Base-by-base conservation (phyloP, 2,888 invertebrate species). In the Tiphia femorata region DNA sequence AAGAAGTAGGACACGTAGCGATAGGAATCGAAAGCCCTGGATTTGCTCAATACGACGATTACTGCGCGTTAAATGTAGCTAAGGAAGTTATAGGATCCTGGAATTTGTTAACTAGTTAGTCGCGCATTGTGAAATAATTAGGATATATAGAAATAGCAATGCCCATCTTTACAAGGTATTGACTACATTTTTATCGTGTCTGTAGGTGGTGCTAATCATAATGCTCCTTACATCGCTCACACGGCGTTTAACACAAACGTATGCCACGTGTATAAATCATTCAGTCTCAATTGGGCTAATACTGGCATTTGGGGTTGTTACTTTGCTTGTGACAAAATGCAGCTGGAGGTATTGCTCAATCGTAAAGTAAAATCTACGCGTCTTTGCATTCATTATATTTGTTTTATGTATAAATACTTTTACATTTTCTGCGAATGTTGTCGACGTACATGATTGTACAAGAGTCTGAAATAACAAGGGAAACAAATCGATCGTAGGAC, bases 231-330 rank as follows among this genome's bases (percentile, higher is more conserved):
- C 25, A 74, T 82, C 4, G 79, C 84, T 0, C 63, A 70, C 0
- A 46, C 30, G 14, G 70, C 73, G 10, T 77, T 65, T 44, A 67
- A 69, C 37, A 62, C 72, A 0, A 61, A 80, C 2, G 50, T 84
- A 5, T 86, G 87, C 47, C 78, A 84, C 16, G 73, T 70, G 25
- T 86, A 81, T 48, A 81, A 86, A 62, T 77, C 86, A 0, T 86
- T 87, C 67, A 86, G 86, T 60, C 73, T 84, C 5, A 67, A 81
- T 0, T 87, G 85, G 62, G 64, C 78, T 5, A 84, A 84, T 50
- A 76, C 84, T 1, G 86, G 87, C 1, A 75, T 87, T 8, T 87
- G 85, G 85, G 87, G 87, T 3, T 75, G 85, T 6, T 86, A 86
- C 49, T 86, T 84, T 48, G 79, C 85, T 2, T 76, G 79, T 0